Percentiles rank a stretch among this genome's conserved stretches.
phyloP scores from a whole-genome alignment of 2,888 invertebrate species.

The Embidobia sp. region DNA sequence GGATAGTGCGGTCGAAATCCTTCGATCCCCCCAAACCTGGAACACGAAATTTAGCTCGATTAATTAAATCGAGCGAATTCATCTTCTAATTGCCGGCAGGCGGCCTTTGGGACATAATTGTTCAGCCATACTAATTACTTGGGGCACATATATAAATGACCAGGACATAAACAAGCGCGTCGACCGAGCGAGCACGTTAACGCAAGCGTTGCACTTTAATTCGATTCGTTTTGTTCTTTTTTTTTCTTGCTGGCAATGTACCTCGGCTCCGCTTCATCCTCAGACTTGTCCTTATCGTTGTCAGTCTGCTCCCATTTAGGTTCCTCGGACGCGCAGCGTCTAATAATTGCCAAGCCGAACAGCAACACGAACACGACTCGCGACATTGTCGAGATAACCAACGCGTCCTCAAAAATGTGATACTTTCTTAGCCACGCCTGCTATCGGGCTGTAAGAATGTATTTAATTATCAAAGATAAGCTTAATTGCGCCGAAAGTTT shows the following conservation, averaged over 20 bases:
- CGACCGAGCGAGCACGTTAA: too few relatives aligned
- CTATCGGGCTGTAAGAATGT: slow-evolving; percentile 25
- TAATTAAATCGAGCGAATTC: slow-evolving; percentile 5
- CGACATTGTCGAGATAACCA: slow-evolving; percentile 57
- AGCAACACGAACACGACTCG: slow-evolving; percentile 50
- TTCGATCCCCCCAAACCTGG: slow-evolving; percentile 14
- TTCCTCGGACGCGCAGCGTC: slow-evolving; percentile 68
- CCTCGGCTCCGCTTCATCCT: slow-evolving; percentile 63
- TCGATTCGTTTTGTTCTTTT: slow-evolving; percentile 30
- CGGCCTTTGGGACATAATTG: slow-evolving; percentile 17
- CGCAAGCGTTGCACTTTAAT: slow-evolving; percentile 12
- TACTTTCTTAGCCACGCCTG: slow-evolving; percentile 5
- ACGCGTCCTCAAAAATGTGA: slow-evolving; percentile 8
- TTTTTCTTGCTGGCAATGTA: slow-evolving; percentile 63
- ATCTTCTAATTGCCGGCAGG: background rate
- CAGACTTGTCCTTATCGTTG: slow-evolving; percentile 65
- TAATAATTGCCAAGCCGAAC: slow-evolving; percentile 58
- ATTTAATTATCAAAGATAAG: slow-evolving; percentile 49
- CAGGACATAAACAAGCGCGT: background rate
- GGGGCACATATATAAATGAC: too few relatives aligned
- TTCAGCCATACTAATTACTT: slow-evolving; percentile 9
- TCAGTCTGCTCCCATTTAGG: slow-evolving; percentile 82
- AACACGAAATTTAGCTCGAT: background rate
- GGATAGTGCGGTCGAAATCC: slow-evolving; percentile 66
- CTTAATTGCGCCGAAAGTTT: slow-evolving; percentile 40